These are phyloP conservation scores for Chelonia mydas DNA, from an alignment of 2,797 vertebrate species.

Conservation along the genomic window DNA sequence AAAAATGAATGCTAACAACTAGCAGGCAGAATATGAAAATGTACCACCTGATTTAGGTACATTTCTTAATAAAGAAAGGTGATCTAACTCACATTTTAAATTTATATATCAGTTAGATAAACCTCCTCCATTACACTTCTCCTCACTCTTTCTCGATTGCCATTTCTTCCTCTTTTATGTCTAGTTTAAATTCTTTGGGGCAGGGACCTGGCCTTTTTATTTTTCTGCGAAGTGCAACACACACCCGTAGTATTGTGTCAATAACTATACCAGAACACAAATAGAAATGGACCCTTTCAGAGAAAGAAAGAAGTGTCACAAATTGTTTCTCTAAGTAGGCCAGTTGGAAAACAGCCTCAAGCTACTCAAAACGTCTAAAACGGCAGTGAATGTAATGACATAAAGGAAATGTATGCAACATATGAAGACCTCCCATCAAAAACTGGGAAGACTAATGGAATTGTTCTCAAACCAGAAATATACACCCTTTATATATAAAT, in stretches of 20 bases:
- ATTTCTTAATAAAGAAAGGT: background rate
- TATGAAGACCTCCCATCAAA: background rate
- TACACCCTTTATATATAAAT: constrained; percentile 11
- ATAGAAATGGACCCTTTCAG: background rate
- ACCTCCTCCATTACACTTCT: background rate
- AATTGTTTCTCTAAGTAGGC: background rate
- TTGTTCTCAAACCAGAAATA: background rate
- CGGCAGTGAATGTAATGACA: background rate
- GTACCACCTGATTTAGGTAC: background rate
- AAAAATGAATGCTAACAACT: background rate
- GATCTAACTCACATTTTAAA: background rate
- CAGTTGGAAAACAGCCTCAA: background rate
- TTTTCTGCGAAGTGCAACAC: rapidly evolving
- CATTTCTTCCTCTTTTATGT: background rate
- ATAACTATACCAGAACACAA: background rate
- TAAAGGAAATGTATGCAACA: background rate
- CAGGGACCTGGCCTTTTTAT: background rate
- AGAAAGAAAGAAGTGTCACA: background rate
- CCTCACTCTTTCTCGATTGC: background rate
- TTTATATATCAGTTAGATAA: background rate
- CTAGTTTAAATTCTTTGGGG: background rate
- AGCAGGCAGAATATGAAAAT: background rate
- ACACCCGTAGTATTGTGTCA: rapidly evolving
- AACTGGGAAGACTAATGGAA: background rate
- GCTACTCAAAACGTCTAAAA: background rate